Conservation (phyloP, 2,113 vertebrate genomes). For the Microcebus murinus region DNA sequence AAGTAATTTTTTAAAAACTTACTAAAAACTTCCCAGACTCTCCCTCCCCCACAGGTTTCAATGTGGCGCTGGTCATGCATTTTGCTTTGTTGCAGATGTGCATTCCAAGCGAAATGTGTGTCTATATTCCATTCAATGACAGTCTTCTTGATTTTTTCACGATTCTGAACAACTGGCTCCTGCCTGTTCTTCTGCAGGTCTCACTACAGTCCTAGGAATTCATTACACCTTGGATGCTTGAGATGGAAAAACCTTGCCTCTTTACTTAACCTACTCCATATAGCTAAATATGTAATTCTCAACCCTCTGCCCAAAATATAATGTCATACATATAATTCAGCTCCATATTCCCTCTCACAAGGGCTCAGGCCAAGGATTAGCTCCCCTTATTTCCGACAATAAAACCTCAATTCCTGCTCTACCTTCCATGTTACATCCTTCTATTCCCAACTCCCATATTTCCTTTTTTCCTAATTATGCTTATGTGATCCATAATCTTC, state of each 20-base stretch:
- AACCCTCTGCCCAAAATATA: background rate
- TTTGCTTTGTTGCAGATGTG: constrained; percentile 45
- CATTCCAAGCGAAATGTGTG: constrained; percentile 43
- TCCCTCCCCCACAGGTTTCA: constrained; percentile 36
- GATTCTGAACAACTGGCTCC: constrained; percentile 59
- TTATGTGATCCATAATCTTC: background rate
- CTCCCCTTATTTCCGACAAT: background rate
- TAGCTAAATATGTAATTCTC: constrained; percentile 32
- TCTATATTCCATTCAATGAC: constrained; percentile 40
- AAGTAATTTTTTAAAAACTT: constrained; percentile 49
- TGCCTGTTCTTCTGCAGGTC: constrained; percentile 60
- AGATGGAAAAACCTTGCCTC: constrained; percentile 44
- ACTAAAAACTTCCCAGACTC: constrained; percentile 60
- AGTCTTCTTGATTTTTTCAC: constrained; percentile 54
- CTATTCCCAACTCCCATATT: background rate
- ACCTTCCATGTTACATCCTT: background rate
- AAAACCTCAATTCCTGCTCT: constrained; percentile 16
- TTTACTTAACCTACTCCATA: constrained; percentile 36
- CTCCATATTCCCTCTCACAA: background rate
- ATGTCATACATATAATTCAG: background rate
- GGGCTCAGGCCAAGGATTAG: background rate
- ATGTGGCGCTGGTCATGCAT: background rate
- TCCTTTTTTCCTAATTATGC: constrained; percentile 26
- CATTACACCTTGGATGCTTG: background rate
- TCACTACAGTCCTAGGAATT: constrained; percentile 57